Percentiles rank a stretch among this genome's conserved stretches.
These are phyloP conservation scores for Rousettus leschenaultii DNA, from an alignment of 2,113 vertebrate species.

Conservation along the genomic window DNA sequence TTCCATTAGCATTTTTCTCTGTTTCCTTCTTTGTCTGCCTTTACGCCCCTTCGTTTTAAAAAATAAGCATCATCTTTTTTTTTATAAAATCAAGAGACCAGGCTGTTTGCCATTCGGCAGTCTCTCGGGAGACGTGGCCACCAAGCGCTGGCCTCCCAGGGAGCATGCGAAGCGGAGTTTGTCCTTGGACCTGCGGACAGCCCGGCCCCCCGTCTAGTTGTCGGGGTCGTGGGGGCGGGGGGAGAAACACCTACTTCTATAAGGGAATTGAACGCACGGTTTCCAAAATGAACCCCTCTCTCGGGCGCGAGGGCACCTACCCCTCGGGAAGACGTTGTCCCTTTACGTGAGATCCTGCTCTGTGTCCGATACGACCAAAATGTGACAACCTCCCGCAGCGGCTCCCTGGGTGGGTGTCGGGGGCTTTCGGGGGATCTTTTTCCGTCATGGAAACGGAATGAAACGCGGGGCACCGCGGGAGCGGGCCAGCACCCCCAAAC, in stretches of 20 bases:
- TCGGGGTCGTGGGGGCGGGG: rapidly evolving
- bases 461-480: rapidly evolving
- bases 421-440: not conserved
- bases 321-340: not conserved
- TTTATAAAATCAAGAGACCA: not conserved
- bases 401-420: rapidly evolving
- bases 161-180: rapidly evolving
- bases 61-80: not conserved
- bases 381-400: rapidly evolving
- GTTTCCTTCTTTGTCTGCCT: not conserved
- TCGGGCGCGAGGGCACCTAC: rapidly evolving
- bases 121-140: rapidly evolving
- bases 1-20: not conserved
- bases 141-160: not conserved
- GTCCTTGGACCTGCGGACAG: rapidly evolving
- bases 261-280: not conserved
- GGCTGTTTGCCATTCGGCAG: not conserved
- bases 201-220: rapidly evolving
- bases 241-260: rapidly evolving
- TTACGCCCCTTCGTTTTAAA: not conserved
- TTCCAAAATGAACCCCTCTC: not conserved
- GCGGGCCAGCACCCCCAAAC: rapidly evolving
- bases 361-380: not conserved
- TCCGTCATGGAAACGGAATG: rapidly evolving
- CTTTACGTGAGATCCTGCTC: not conserved